Conservation (phyloP, 2,113 vertebrate species). For the Ophthalmolycus amberensis region DNA sequence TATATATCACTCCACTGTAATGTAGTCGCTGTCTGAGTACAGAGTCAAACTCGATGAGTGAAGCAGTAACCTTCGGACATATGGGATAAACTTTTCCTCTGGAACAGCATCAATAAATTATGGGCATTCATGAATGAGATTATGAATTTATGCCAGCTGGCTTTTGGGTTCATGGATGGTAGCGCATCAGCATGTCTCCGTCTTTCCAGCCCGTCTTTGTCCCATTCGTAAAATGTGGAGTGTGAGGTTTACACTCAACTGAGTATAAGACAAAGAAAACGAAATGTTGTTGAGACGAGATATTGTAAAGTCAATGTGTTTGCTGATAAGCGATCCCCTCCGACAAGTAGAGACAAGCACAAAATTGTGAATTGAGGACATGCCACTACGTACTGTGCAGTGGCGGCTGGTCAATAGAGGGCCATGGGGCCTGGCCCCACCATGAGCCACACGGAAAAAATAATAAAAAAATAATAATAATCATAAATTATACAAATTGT, state of each 20-base stretch:
- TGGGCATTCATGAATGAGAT: conserved; percentile 77
- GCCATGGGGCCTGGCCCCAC: too few species aligned
- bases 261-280: conserved; percentile 42
- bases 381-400: background rate
- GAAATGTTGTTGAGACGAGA: conserved; percentile 25
- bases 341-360: conserved; percentile 5
- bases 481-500: too few species aligned
- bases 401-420: too few species aligned
- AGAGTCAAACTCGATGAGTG: conserved; percentile 47
- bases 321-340: conserved; percentile 8
- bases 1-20: conserved; percentile 54
- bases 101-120: conserved; percentile 81
- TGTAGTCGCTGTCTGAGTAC: conserved; percentile 32
- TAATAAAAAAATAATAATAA: too few species aligned
- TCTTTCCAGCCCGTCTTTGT: conserved; percentile 45
- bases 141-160: conserved; percentile 80
- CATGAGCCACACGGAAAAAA: too few species aligned
- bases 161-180: conserved; percentile 69
- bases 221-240: conserved; percentile 27
- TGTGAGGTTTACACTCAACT: conserved; percentile 24
- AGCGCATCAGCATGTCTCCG: conserved; percentile 43
- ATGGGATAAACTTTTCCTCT: conserved; percentile 70
- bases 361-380: background rate
- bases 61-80: conserved; percentile 49
- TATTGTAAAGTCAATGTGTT: background rate